These are phyloP conservation scores for Babyrousa celebensis DNA, from an alignment of 2,797 vertebrate genomes.

Conservation along the genomic window DNA sequence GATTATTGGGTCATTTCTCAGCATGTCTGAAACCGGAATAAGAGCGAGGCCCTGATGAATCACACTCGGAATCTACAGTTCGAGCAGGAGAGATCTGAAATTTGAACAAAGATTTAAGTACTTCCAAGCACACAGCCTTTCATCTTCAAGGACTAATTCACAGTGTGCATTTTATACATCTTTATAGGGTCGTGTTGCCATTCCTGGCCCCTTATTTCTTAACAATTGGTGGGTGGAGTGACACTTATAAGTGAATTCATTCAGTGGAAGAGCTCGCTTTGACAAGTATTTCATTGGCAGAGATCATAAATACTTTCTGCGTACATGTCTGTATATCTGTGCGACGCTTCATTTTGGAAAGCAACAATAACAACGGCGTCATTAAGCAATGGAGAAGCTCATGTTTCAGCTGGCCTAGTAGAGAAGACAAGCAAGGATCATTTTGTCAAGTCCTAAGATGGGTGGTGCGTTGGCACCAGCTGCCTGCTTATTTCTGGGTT, in stretches of 20 bases:
- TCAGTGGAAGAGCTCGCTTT: conserved; percentile 47
- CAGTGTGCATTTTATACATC: conserved; percentile 71
- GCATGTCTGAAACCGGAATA: conserved; percentile 50
- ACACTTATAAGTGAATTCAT: conserved; percentile 73
- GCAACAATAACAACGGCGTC: conserved; percentile 21
- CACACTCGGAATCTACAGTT: background rate
- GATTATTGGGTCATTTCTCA: conserved; percentile 80
- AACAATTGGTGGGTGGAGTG: conserved; percentile 19
- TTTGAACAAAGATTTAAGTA: conserved; percentile 76
- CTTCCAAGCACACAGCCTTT: conserved; percentile 58
- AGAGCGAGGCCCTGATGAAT: conserved; percentile 12
- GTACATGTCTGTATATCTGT: background rate
- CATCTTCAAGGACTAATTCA: conserved; percentile 75
- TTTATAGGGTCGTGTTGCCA: conserved; percentile 52
- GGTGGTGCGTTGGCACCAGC: background rate
- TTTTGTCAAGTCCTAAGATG: conserved; percentile 7
- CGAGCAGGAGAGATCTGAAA: conserved; percentile 70
- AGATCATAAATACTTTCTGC: conserved; percentile 40
- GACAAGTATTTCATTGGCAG: conserved; percentile 58
- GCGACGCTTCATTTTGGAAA: conserved; percentile 65
- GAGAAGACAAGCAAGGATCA: background rate
- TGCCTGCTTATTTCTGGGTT: background rate
- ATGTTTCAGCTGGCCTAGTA: background rate
- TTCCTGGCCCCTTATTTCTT: conserved; percentile 72
- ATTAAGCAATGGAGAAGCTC: conserved; percentile 26